A percentile compares a stretch with the other conserved stretches of the same genome.
phyloP scores from a whole-genome alignment of 2,888 invertebrate genomes.

The Pachymerium ferrugineum region DNA sequence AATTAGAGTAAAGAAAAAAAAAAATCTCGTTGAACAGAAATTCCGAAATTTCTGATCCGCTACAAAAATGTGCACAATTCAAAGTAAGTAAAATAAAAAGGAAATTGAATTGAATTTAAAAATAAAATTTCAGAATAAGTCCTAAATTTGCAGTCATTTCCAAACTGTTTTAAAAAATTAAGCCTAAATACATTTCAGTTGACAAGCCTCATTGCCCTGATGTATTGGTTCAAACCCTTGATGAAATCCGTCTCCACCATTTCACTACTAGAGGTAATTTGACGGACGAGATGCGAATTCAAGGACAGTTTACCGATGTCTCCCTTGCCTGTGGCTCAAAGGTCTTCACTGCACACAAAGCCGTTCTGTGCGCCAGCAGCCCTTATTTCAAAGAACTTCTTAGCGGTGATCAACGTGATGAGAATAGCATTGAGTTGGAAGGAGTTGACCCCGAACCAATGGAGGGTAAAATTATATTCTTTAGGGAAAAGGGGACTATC shows the following conservation, averaged over 20 bases:
- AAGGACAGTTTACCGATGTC: background rate
- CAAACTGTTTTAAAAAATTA: no score
- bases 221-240: background rate
- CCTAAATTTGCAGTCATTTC: no score
- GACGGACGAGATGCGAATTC: conserved; percentile 19
- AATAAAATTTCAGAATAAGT: no score
- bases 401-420: background rate
- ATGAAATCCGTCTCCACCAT: conserved; percentile 26
- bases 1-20: no score
- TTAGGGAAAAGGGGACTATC: no score
- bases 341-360: conserved; percentile 28
- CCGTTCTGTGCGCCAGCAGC: conserved; percentile 29
- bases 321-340: background rate
- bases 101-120: no score
- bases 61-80: no score
- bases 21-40: no score
- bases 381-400: conserved; percentile 29
- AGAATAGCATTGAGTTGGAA: conserved; percentile 28
- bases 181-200: no score
- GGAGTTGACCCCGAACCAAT: conserved; percentile 25
- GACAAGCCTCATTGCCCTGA: background rate
- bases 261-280: background rate
- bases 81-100: no score
- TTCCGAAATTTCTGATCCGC: no score
- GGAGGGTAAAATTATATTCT: no score